phyloP scores from a whole-genome alignment of 2,888 invertebrate species.

The Orgyia antiqua region DNA sequence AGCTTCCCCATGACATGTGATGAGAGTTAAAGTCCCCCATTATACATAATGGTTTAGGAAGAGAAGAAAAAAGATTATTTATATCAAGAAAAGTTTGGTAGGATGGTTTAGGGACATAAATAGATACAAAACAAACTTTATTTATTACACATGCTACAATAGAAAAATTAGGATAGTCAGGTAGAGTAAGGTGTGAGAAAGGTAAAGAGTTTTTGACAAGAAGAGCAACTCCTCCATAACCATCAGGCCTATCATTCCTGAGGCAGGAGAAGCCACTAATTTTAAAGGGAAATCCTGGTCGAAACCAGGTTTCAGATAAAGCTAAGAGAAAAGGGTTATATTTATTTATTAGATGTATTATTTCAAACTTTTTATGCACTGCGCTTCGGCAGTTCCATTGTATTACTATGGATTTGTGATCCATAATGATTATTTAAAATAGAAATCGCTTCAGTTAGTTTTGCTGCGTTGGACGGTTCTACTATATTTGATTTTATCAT shows the following conservation, averaged over 20 bases:
- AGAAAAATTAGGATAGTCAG: not conserved
- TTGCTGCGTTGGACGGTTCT: not conserved
- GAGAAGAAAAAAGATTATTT: not conserved
- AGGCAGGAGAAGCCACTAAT: not conserved
- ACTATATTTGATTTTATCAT: not conserved
- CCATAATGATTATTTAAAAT: too few relatives aligned
- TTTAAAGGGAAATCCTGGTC: not conserved
- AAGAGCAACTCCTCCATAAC: not conserved
- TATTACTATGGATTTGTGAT: too few relatives aligned
- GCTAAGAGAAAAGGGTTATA: not conserved
- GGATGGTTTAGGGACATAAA: too few relatives aligned
- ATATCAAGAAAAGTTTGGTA: too few relatives aligned
- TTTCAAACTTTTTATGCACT: not conserved
- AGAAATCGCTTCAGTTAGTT: too few relatives aligned
- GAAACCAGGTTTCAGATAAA: not conserved
- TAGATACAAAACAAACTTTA: too few relatives aligned
- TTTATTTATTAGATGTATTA: not conserved
- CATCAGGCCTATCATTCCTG: not conserved
- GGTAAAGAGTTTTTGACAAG: not conserved
- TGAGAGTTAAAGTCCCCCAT: too few relatives aligned
- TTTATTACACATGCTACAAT: too few relatives aligned
- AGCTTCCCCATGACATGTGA: too few relatives aligned
- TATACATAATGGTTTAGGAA: not conserved
- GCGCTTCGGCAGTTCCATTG: too few relatives aligned
- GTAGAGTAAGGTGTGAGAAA: not conserved